phyloP scores from a whole-genome alignment of 1,140 invertebrate genomes.

The Carposina sasakii region DNA sequence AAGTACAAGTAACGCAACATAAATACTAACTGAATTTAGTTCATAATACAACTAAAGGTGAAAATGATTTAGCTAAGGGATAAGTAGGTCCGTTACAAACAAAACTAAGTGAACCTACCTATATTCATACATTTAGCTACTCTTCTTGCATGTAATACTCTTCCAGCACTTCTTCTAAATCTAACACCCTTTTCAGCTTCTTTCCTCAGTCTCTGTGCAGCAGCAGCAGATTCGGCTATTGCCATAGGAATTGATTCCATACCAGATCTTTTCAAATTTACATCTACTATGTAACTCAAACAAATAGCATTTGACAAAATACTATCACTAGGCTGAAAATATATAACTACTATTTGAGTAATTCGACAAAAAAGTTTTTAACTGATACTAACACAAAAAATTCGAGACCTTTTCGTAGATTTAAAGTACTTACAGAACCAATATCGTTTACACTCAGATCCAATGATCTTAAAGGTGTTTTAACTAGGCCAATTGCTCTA shows the following conservation, averaged over 20 bases:
- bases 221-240: slow-evolving; percentile 57
- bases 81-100: too few species aligned
- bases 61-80: background rate
- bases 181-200: slow-evolving; percentile 63
- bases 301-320: slow-evolving; percentile 59
- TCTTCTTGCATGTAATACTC: slow-evolving; percentile 56
- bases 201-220: slow-evolving; percentile 53
- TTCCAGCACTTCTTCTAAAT: slow-evolving; percentile 59
- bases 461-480: slow-evolving; percentile 54
- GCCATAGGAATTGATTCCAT: slow-evolving; percentile 56
- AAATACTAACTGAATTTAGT: background rate
- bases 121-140: slow-evolving; percentile 67
- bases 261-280: slow-evolving; percentile 63
- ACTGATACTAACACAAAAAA: background rate
- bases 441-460: slow-evolving; percentile 65
- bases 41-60: background rate
- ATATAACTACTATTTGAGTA: background rate
- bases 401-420: background rate
- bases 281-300: slow-evolving; percentile 55
- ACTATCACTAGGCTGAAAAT: slow-evolving; percentile 53
- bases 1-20: background rate
- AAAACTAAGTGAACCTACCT: slow-evolving; percentile 26
- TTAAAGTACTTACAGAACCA: slow-evolving; percentile 42
- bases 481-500: slow-evolving; percentile 58
- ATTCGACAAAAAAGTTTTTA: background rate